Evolutionary conservation across 2,888 invertebrate genomes (phyloP).

Genomic region (Monopis laevigella): DNA sequence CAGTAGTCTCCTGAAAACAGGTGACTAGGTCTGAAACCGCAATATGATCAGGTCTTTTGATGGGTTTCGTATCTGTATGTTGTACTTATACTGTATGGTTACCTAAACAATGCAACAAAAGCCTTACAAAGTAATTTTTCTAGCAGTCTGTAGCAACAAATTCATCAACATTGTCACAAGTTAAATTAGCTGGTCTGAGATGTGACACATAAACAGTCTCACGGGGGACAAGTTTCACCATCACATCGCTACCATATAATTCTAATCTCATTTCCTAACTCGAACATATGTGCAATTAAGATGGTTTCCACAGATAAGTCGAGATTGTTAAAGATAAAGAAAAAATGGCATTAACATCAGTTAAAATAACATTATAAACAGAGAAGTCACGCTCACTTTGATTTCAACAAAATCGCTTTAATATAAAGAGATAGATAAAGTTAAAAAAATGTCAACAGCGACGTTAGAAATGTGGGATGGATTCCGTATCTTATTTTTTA

Average conservation of each 20-base stretch:
- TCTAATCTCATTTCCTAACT: constrained; percentile 13
- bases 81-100: too few relatives aligned
- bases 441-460: not conserved
- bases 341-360: constrained; percentile 52
- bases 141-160: too few relatives aligned
- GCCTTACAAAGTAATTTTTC: too few relatives aligned
- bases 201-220: too few relatives aligned
- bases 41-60: too few relatives aligned
- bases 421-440: constrained; percentile 8
- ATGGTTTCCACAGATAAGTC: constrained; percentile 13
- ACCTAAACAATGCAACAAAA: too few relatives aligned
- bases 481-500: constrained; percentile 21
- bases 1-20: too few relatives aligned
- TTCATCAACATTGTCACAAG: too few relatives aligned
- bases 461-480: constrained; percentile 1
- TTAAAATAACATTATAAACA: constrained; percentile 55
- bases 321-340: constrained; percentile 18
- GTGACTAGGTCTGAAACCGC: too few relatives aligned
- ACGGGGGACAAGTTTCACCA: too few relatives aligned
- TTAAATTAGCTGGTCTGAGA: too few relatives aligned
- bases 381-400: constrained; percentile 35
- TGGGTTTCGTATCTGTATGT: too few relatives aligned
- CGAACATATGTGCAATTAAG: constrained; percentile 12
- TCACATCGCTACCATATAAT: constrained; percentile 10
- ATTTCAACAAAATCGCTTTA: constrained; percentile 14